phyloP scores from a whole-genome alignment of 2,888 invertebrate genomes.

The Elysia crispata region DNA sequence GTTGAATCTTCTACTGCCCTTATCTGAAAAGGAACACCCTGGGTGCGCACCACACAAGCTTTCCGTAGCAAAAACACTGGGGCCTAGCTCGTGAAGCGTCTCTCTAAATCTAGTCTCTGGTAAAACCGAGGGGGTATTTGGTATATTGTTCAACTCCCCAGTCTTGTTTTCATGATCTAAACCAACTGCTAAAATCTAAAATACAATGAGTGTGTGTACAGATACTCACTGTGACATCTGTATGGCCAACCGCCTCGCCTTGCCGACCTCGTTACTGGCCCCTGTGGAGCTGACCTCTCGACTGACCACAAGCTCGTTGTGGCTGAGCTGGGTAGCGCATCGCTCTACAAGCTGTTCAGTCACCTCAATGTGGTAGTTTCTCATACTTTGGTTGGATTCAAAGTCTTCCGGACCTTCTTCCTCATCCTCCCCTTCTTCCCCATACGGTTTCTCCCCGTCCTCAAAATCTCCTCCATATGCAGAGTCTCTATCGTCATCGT shows the following conservation, averaged over 20 bases:
- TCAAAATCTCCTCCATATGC: constrained; percentile 51
- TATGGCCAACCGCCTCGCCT: constrained; percentile 69
- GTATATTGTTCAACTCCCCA: too few species aligned
- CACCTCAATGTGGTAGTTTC: constrained; percentile 73
- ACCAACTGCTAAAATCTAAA: too few species aligned
- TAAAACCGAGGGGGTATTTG: too few species aligned
- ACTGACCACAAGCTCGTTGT: constrained; percentile 72
- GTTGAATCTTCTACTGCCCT: too few species aligned
- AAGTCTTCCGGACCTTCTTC: constrained; percentile 65
- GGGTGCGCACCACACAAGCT: too few species aligned
- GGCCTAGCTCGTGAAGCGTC: too few species aligned
- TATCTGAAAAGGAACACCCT: too few species aligned
- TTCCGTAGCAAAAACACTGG: too few species aligned
- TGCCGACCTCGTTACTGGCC: constrained; percentile 57
- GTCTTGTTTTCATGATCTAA: too few species aligned
- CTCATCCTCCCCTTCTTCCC: constrained; percentile 54
- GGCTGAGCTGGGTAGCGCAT: constrained; percentile 74
- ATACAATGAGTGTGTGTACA: neutral
- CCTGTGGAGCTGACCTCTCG: constrained; percentile 59
- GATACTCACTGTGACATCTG: constrained; percentile 56
- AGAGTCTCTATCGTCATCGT: constrained; percentile 53
- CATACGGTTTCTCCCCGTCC: constrained; percentile 51
- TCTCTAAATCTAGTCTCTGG: too few species aligned
- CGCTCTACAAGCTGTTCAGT: constrained; percentile 72
- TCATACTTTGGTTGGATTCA: constrained; percentile 70